These are phyloP conservation scores for Cyprinus carpio DNA, from an alignment of 2,113 vertebrate genomes.

Conservation along the genomic window DNA sequence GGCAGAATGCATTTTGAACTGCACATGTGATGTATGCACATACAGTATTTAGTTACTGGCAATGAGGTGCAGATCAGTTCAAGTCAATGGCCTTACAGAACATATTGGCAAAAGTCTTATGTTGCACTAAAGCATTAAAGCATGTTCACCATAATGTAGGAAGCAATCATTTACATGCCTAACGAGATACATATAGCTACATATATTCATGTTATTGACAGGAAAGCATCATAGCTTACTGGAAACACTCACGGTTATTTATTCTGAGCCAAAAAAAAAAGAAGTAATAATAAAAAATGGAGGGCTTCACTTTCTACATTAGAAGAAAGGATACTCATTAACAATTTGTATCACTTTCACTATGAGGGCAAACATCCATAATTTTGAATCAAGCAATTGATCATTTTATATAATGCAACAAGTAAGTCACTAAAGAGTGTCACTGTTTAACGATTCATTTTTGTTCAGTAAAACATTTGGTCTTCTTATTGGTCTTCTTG, in stretches of 20 bases:
- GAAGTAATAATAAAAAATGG: not conserved
- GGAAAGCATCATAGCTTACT: not conserved
- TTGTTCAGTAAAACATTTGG: no score
- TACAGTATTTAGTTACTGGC: conserved; percentile 21
- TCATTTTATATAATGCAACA: not conserved
- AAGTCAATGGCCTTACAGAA: conserved; percentile 36
- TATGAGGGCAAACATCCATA: not conserved
- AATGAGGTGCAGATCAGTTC: conserved; percentile 25
- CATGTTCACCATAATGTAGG: not conserved
- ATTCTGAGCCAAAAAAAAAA: conserved; percentile 7
- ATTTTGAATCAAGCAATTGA: not conserved
- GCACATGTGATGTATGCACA: conserved; percentile 39
- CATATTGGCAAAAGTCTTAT: conserved; percentile 33
- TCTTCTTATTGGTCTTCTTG: no score
- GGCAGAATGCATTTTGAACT: conserved; percentile 21
- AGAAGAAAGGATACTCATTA: not conserved
- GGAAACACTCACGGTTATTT: conserved; percentile 26
- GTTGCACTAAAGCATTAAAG: conserved; percentile 28
- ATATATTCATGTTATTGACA: not conserved
- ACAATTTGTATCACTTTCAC: not conserved
- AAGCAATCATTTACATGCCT: conserved; percentile 23
- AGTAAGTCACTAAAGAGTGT: no score
- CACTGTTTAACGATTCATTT: no score
- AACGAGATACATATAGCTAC: not conserved
- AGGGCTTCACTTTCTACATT: conserved; percentile 19